A percentile compares a stretch with the other conserved stretches of the same genome.
phyloP scores from a whole-genome alignment of 2,888 invertebrate genomes.

The Scaptomyza reducta region DNA sequence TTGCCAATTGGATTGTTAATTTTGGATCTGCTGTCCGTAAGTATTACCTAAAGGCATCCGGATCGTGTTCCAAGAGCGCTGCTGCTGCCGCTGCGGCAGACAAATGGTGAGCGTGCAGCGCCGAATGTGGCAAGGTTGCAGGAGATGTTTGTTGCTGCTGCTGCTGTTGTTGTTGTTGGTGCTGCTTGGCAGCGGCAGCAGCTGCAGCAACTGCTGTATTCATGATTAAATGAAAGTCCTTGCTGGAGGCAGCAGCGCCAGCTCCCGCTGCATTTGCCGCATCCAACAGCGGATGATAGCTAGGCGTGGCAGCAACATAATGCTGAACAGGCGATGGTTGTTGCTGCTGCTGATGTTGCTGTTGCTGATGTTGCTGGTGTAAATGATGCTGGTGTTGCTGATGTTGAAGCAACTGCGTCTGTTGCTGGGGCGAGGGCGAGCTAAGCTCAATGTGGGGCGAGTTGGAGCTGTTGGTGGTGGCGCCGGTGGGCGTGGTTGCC shows the following conservation, averaged over 20 bases:
- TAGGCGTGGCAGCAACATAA: slow-evolving; percentile 58
- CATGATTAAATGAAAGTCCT: slow-evolving; percentile 82
- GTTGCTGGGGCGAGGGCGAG: slow-evolving; percentile 79
- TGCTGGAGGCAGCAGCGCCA: slow-evolving; percentile 78
- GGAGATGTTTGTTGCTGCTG: slow-evolving; percentile 66
- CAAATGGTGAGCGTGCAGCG: slow-evolving; percentile 63
- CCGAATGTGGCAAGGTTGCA: slow-evolving; percentile 53
- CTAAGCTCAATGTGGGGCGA: slow-evolving; percentile 81
- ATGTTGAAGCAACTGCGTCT: slow-evolving; percentile 38
- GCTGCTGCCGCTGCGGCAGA: slow-evolving; percentile 62
- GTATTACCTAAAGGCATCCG: slow-evolving; percentile 84
- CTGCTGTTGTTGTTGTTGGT: slow-evolving; percentile 64
- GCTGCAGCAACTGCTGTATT: slow-evolving; percentile 82
- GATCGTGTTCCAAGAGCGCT: slow-evolving; percentile 80
- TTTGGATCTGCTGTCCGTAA: no score
- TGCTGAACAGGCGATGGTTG: slow-evolving; percentile 34
- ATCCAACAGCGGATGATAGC: slow-evolving; percentile 80
- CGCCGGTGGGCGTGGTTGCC: slow-evolving; percentile 73
- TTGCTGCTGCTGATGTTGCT: slow-evolving; percentile 46
- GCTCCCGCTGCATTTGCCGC: slow-evolving; percentile 80
- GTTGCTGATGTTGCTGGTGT: slow-evolving; percentile 42
- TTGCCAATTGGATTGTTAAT: no score
- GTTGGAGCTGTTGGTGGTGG: slow-evolving; percentile 75
- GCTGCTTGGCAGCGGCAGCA: slow-evolving; percentile 75
- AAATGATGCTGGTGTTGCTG: not conserved